Percentiles rank a stretch among this genome's conserved stretches.
These are phyloP conservation scores for Stichopus horrens DNA, from an alignment of 53 echinoderm and acorn worm genomes.

Conservation along the genomic window DNA sequence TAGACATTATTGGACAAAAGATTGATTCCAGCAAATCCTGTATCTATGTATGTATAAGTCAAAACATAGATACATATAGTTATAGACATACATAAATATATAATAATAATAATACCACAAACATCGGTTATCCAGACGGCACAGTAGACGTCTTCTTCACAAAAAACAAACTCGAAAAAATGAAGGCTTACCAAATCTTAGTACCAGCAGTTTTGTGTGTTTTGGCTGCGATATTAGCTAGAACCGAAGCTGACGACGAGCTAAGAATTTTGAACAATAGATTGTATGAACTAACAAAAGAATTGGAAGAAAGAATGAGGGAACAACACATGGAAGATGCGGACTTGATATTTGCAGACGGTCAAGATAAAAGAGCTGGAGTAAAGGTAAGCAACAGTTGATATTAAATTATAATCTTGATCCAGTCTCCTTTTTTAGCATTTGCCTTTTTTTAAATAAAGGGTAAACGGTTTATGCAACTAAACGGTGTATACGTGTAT, in stretches of 20 bases:
- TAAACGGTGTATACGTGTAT: too few species aligned
- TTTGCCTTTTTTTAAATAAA: too few species aligned
- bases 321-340: conserved; percentile 14
- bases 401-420: too few species aligned
- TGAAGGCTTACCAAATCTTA: conserved; percentile 37
- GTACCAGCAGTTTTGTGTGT: conserved; percentile 36
- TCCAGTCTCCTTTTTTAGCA: too few species aligned
- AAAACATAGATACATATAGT: too few species aligned
- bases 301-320: conserved; percentile 22
- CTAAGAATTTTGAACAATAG: not conserved
- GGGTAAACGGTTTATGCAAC: too few species aligned
- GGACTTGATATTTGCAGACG: conserved; percentile 15
- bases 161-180: not conserved
- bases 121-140: too few species aligned
- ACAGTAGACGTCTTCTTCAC: not conserved
- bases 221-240: conserved; percentile 28
- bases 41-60: not conserved
- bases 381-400: conserved; percentile 3
- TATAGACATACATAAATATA: too few species aligned
- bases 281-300: conserved; percentile 29
- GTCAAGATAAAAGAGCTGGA: not conserved
- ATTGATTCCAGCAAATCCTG: not conserved
- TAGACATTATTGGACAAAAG: not conserved
- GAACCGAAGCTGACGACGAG: conserved; percentile 29
- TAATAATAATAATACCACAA: too few species aligned